phyloP scores from a whole-genome alignment of 2,797 vertebrate genomes.

The Delichon dasypus region DNA sequence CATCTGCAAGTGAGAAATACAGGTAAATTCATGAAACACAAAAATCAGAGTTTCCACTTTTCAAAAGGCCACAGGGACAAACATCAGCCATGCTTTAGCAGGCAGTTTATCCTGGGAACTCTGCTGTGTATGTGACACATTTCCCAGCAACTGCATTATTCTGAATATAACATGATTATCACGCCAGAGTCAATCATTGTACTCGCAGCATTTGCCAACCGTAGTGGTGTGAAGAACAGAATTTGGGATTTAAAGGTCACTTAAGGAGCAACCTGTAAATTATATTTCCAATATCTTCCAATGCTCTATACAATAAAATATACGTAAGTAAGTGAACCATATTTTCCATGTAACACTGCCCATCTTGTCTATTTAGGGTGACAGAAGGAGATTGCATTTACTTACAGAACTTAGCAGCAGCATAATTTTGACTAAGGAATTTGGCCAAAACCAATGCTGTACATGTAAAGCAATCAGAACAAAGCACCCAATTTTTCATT shows the following conservation, averaged over 20 bases:
- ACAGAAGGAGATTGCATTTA: background rate
- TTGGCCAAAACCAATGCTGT: constrained; percentile 11
- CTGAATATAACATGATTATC: background rate
- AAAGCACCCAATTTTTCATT: constrained; percentile 5
- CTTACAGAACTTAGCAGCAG: constrained; percentile 9
- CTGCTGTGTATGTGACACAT: background rate
- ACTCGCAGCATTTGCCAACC: background rate
- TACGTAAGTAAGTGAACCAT: background rate
- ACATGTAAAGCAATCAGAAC: background rate
- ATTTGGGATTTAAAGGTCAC: background rate
- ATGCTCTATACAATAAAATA: background rate
- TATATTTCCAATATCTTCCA: background rate
- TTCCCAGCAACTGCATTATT: background rate
- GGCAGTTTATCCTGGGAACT: background rate
- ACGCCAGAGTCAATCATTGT: background rate
- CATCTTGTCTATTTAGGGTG: background rate
- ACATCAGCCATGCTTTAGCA: background rate
- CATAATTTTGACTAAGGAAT: background rate
- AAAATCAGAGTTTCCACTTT: background rate
- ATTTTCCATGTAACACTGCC: background rate
- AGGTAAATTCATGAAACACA: background rate
- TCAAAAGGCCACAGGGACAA: background rate
- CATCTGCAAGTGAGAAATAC: background rate
- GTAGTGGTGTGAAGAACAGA: background rate
- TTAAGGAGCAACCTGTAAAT: background rate